Percentiles rank a stretch among this genome's conserved stretches.
phyloP scores from a whole-genome alignment of 2,888 invertebrate species.

The Trachelus tabidus region DNA sequence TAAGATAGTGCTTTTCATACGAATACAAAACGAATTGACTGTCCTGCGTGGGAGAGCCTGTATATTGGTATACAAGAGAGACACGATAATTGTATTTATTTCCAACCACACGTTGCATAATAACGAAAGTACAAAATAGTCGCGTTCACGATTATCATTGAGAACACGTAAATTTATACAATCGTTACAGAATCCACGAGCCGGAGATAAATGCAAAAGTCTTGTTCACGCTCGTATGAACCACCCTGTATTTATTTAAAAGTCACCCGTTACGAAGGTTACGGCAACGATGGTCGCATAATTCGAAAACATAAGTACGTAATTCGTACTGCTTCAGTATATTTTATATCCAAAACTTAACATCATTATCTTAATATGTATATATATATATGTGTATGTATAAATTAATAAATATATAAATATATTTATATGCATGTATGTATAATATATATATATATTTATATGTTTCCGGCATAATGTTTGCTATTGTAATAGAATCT shows the following conservation, averaged over 20 bases:
- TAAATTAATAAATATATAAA: conserved; percentile 44
- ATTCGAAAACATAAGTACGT: conserved; percentile 33
- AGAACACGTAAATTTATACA: not conserved
- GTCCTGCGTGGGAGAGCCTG: not conserved
- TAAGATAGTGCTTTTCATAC: not conserved
- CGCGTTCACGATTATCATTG: not conserved
- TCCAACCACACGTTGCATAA: not conserved
- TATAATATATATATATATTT: conserved; percentile 43
- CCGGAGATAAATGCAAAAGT: not conserved
- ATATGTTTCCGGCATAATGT: conserved; percentile 27
- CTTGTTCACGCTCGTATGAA: not conserved
- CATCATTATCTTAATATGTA: conserved; percentile 39
- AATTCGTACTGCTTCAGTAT: conserved; percentile 41
- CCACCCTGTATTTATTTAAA: not conserved
- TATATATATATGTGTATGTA: conserved; percentile 21
- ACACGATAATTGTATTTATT: not conserved
- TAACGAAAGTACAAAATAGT: not conserved
- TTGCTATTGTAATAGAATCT: conserved; percentile 25
- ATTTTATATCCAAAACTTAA: conserved; percentile 54
- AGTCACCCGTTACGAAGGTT: not conserved
- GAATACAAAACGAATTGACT: not conserved
- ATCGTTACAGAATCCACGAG: not conserved
- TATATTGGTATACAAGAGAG: not conserved
- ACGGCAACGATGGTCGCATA: not conserved
- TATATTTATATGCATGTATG: conserved; percentile 31